These are phyloP conservation scores for Hirtodrosophila histrioides DNA, from an alignment of 2,888 invertebrate species.

Conservation along the genomic window DNA sequence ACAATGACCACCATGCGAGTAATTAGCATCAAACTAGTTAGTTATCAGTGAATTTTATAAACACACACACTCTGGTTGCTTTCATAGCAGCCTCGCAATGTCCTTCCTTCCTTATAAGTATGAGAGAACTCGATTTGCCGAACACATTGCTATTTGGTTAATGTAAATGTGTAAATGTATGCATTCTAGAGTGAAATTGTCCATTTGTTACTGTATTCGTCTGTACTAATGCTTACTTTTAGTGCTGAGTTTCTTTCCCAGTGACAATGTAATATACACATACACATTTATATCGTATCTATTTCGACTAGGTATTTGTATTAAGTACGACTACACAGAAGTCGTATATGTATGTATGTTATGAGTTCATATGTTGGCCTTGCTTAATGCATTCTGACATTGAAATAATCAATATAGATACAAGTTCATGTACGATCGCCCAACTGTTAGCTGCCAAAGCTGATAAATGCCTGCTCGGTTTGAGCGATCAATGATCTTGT, in stretches of 20 bases:
- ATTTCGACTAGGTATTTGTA: conserved; percentile 5
- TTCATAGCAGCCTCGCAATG: conserved; percentile 4
- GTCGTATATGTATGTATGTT: conserved; percentile 8
- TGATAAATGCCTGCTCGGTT: conserved; percentile 30
- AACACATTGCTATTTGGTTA: conserved; percentile 18
- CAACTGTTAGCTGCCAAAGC: conserved; percentile 41
- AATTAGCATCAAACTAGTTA: conserved; percentile 67
- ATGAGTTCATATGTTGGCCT: conserved; percentile 22
- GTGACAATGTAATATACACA: conserved; percentile 16
- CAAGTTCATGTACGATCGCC: conserved; percentile 32
- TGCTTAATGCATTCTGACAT: conserved; percentile 17
- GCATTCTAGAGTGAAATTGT: conserved; percentile 37
- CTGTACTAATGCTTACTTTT: conserved; percentile 7
- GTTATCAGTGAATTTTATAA: conserved; percentile 61
- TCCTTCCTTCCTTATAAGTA: conserved; percentile 8
- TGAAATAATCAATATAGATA: conserved; percentile 25
- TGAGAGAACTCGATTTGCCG: conserved; percentile 24
- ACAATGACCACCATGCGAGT: conserved; percentile 48
- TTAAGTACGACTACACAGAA: conserved; percentile 35
- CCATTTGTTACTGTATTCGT: background rate
- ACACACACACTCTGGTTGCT: conserved; percentile 35
- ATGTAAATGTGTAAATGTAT: conserved; percentile 31
- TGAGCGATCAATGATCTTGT: conserved; percentile 3
- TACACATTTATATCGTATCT: conserved; percentile 28
- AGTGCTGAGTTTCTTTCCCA: background rate